Evolutionary conservation across 2,113 vertebrate species (phyloP).

Genomic region (Epinephelus lanceolatus): DNA sequence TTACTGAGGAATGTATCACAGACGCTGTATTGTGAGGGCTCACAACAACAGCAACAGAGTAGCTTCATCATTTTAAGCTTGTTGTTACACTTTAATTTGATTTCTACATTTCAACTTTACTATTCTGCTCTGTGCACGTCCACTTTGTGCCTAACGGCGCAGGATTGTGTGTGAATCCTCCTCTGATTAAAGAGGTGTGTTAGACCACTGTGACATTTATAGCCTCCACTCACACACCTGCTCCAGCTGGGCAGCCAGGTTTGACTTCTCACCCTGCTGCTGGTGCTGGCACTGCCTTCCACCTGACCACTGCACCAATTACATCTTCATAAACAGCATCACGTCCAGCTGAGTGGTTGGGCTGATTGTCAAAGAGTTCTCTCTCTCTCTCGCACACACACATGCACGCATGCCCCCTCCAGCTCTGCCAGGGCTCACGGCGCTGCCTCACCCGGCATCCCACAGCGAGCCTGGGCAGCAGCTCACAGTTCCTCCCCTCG

Average conservation of each 20-base stretch:
- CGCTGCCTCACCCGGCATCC: constrained; percentile 33
- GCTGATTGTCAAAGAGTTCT: constrained; percentile 48
- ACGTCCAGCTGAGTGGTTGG: constrained; percentile 53
- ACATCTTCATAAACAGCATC: constrained; percentile 68
- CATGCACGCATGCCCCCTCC: no score
- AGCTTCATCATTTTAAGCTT: not conserved
- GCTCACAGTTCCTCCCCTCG: constrained; percentile 43
- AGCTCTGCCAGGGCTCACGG: constrained; percentile 37
- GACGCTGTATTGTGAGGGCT: constrained; percentile 10
- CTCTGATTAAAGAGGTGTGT: constrained; percentile 11
- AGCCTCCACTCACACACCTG: constrained; percentile 62
- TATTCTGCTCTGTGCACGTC: not conserved
- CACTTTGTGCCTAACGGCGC: not conserved
- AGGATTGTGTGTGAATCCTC: constrained; percentile 1
- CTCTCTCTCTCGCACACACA: not conserved
- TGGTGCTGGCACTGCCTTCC: constrained; percentile 40
- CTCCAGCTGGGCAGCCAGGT: constrained; percentile 42
- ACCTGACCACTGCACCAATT: constrained; percentile 58
- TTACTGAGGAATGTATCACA: constrained; percentile 47
- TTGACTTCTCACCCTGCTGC: constrained; percentile 30
- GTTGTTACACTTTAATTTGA: not conserved
- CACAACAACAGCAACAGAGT: not conserved
- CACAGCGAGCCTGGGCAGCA: constrained; percentile 38
- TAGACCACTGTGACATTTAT: constrained; percentile 44
- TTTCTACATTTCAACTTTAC: not conserved